A percentile compares a stretch with the other conserved stretches of the same genome.
Conservation (phyloP, 2,797 vertebrate species). For the Enteromius mattozi region DNA sequence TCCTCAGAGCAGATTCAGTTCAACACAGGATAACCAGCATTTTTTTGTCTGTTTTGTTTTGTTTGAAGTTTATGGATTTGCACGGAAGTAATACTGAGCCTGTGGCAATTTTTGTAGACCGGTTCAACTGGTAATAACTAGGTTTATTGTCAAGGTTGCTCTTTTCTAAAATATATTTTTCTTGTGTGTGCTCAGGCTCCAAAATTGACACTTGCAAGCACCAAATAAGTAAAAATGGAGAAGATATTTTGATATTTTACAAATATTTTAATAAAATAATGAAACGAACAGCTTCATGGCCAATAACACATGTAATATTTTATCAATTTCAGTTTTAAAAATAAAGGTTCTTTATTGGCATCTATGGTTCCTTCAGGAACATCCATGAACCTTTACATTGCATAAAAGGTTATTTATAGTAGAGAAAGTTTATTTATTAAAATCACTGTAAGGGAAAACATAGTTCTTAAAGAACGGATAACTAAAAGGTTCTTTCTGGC, state of each 20-base stretch:
- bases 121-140: no score
- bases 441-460: not conserved
- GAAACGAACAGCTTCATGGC: not conserved
- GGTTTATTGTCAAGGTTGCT: not conserved
- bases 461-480: not conserved
- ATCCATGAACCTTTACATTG: not conserved
- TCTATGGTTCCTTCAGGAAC: not conserved
- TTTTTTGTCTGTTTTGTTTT: no score
- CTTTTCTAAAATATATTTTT: not conserved
- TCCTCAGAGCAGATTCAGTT: conserved; percentile 12
- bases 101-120: not conserved
- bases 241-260: not conserved
- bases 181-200: not conserved
- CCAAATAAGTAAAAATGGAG: not conserved
- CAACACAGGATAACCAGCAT: conserved; percentile 5
- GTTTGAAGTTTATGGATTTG: conserved; percentile 3
- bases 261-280: not conserved
- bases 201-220: not conserved
- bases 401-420: not conserved
- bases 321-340: not conserved
- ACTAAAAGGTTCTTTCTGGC: not conserved
- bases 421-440: not conserved
- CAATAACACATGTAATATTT: not conserved
- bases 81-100: not conserved
- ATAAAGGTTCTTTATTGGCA: not conserved